These are phyloP conservation scores for Plusia festucae DNA, from an alignment of 2,888 invertebrate species.

Conservation along the genomic window DNA sequence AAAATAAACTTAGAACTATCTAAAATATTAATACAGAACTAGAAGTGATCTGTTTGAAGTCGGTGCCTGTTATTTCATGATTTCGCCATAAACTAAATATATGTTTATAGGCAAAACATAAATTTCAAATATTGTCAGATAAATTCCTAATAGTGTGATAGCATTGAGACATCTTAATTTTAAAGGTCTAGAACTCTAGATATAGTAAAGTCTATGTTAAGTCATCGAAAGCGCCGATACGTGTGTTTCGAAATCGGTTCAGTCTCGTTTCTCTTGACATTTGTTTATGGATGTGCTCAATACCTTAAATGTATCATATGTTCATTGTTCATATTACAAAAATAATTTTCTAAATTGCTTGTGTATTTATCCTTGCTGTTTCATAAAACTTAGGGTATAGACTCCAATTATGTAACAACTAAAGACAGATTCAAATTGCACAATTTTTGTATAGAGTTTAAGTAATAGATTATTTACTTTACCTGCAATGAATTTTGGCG, in stretches of 20 bases:
- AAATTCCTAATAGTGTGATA: neutral
- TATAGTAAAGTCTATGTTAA: neutral
- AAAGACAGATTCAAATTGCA: neutral
- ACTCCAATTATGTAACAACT: neutral
- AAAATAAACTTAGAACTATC: too few species aligned
- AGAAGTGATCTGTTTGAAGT: too few species aligned
- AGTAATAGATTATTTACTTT: neutral
- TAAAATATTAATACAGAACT: too few species aligned
- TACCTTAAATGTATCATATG: neutral
- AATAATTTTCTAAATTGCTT: neutral
- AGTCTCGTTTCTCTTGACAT: constrained; percentile 8
- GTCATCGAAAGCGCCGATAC: neutral
- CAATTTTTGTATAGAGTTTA: neutral
- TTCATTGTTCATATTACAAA: neutral
- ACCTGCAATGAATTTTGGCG: neutral
- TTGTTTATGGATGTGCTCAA: neutral
- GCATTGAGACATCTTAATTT: neutral
- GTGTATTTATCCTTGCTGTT: neutral
- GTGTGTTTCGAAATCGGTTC: neutral
- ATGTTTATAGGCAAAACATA: neutral
- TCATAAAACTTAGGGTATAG: neutral
- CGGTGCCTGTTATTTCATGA: too few species aligned
- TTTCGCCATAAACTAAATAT: neutral
- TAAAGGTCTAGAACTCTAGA: neutral
- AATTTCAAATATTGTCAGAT: neutral